Evolutionary conservation across 64 coral and sea anemone species (phyloP), one percentile per base, ranked within the genome.

Genomic region (Dendronephthya gigantea): DNA sequence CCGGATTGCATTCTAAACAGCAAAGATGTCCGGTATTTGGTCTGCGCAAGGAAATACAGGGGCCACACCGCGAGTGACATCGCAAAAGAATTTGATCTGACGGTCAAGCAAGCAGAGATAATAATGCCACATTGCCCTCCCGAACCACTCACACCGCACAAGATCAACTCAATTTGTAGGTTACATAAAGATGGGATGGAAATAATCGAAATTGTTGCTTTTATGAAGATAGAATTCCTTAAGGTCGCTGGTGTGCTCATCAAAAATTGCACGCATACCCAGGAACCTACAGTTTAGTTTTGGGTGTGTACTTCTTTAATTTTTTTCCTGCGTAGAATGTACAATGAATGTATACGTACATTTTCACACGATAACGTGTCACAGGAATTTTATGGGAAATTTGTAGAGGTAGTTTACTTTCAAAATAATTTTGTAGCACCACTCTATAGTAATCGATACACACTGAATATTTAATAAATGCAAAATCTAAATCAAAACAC

Each of bases 1-100:
- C 27, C 72, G 15, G 72, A 79, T 34, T 79, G 72, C 28, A 79
- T 79, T 33, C 36, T 79, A 35, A 79, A 79, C 72, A 79, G 36
- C 72, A 79, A 79, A 34, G 72, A 79, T 79, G 36, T 79, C 17
- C 19, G 30, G 15, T 79, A 79, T 29, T 17, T 79, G 28, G 36
- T 39, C 2, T 79, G 72, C 28, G 2, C 32, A 2, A 79, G 36
- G 32, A 79, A 79, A 79, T 34, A 79, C 36, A 79, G 32, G 22
- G 72, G 72, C 19, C 29, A 79, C 36, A 79, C 6, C 17, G 72
- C 72, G 72, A 79, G 72, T 35, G 72, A 35, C 14, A 34, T 79
- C 36, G 72, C 72, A 17, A 79, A 19, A 36, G 32, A 79, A 34
- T 39, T 79, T 33, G 29, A 79, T 19, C 29, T 79, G 17, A 79